Percentiles rank a stretch among this genome's conserved stretches.
These are phyloP conservation scores for Graphium colonna DNA, from an alignment of 2,888 invertebrate genomes.

Conservation along the genomic window DNA sequence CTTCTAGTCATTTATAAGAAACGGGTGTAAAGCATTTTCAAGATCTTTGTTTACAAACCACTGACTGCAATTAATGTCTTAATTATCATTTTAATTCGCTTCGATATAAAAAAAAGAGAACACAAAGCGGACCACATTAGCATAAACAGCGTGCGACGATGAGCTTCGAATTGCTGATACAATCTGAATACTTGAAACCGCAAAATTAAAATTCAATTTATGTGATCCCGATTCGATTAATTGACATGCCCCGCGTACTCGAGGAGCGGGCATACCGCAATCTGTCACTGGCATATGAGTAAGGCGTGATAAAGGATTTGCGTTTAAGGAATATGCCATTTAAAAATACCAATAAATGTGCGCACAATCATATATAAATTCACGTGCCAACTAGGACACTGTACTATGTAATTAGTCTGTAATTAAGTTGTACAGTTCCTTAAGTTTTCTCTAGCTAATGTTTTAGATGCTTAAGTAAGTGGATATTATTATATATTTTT, in stretches of 20 bases:
- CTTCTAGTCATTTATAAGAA: no score
- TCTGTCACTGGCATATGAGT: conserved; percentile 46
- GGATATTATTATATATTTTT: no score
- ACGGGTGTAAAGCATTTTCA: neutral
- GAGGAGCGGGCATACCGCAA: neutral
- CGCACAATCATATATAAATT: no score
- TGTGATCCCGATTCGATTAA: conserved; percentile 57
- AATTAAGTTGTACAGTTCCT: no score
- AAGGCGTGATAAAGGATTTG: conserved; percentile 35
- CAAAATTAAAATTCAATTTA: conserved; percentile 50
- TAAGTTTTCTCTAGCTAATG: no score
- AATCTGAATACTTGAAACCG: conserved; percentile 48
- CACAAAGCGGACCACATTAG: neutral
- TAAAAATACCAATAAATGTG: neutral
- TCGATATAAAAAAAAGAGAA: neutral
- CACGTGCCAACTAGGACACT: no score
- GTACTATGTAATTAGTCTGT: no score
- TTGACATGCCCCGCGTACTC: conserved; percentile 59
- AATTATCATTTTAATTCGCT: conserved; percentile 1
- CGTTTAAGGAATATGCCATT: conserved; percentile 24
- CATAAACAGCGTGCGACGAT: neutral
- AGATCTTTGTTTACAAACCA: neutral
- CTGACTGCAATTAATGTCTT: neutral
- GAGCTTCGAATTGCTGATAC: neutral
- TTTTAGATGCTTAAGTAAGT: no score